A percentile compares a stretch with the other conserved stretches of the same genome.
phyloP scores from a whole-genome alignment of 2,888 invertebrate genomes.

The Drosophila mayaguana region DNA sequence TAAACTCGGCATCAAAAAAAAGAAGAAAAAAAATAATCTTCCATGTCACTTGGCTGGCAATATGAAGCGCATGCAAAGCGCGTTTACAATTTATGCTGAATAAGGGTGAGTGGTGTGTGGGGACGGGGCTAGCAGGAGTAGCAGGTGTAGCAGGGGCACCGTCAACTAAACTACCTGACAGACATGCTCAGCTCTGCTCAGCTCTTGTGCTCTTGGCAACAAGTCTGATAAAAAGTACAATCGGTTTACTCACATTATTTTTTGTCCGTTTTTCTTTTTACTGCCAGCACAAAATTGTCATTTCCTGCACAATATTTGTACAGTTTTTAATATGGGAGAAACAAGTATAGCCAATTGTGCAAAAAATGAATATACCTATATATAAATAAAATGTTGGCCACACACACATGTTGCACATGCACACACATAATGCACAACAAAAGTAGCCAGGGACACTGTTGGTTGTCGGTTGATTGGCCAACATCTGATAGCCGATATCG shows the following conservation, averaged over 20 bases:
- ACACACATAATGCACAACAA: slow-evolving; percentile 43
- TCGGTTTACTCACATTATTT: slow-evolving; percentile 1
- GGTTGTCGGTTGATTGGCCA: slow-evolving; percentile 27
- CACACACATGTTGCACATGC: slow-evolving; percentile 23
- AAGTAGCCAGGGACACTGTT: slow-evolving; percentile 28
- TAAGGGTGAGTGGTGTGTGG: neutral
- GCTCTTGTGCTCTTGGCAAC: slow-evolving; percentile 20
- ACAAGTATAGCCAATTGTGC: slow-evolving; percentile 18
- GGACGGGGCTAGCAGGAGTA: neutral
- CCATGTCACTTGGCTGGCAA: slow-evolving; percentile 47
- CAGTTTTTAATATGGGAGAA: slow-evolving; percentile 17
- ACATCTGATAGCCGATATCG: slow-evolving; percentile 48
- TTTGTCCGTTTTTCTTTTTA: slow-evolving; percentile 3
- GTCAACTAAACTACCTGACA: slow-evolving; percentile 30
- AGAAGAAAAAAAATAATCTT: slow-evolving; percentile 5
- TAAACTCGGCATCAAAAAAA: slow-evolving; percentile 26
- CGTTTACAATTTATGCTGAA: slow-evolving; percentile 29
- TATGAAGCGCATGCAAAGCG: slow-evolving; percentile 40
- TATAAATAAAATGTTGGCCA: slow-evolving; percentile 1
- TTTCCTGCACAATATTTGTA: slow-evolving; percentile 27
- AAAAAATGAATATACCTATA: slow-evolving; percentile 5
- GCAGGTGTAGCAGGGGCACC: slow-evolving; percentile 14
- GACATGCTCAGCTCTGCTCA: slow-evolving; percentile 25
- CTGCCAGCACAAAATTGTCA: slow-evolving; percentile 21
- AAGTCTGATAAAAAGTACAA: slow-evolving; percentile 33